phyloP scores from a whole-genome alignment of 2,113 vertebrate species.

The Pituophis catenifer region DNA sequence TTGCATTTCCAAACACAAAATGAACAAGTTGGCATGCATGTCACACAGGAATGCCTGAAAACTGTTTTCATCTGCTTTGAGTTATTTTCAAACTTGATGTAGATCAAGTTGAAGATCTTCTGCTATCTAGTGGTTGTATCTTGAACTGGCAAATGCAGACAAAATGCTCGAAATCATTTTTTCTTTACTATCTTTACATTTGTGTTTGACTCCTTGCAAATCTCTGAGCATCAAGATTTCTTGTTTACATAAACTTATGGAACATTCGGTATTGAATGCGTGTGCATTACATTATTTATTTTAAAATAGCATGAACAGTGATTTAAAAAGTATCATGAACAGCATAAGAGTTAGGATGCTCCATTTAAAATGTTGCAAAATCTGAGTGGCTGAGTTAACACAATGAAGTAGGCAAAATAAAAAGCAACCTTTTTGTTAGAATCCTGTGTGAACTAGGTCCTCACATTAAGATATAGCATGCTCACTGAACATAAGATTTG shows the following conservation, averaged over 20 bases:
- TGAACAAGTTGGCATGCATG: conserved; percentile 31
- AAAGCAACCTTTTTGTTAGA: background rate
- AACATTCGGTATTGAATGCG: background rate
- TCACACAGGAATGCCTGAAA: conserved; percentile 35
- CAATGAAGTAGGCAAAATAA: background rate
- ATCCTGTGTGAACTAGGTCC: background rate
- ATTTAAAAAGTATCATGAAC: background rate
- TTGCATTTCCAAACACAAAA: conserved; percentile 29
- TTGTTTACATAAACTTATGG: background rate
- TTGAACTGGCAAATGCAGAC: conserved; percentile 50
- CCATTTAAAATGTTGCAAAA: background rate
- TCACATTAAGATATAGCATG: background rate
- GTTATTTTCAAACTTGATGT: background rate
- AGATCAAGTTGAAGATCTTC: conserved; percentile 59
- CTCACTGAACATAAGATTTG: background rate
- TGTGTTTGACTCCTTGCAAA: background rate
- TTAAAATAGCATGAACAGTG: background rate
- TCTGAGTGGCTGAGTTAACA: background rate
- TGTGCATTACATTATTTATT: background rate
- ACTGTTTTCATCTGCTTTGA: conserved; percentile 8
- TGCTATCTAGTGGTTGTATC: conserved; percentile 67
- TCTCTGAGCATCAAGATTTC: background rate
- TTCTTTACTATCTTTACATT: background rate
- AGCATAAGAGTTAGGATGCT: background rate
- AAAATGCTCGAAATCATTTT: background rate